These are phyloP conservation scores for Gnatocerus cornutus DNA, from an alignment of 2,888 invertebrate genomes.

Conservation along the genomic window DNA sequence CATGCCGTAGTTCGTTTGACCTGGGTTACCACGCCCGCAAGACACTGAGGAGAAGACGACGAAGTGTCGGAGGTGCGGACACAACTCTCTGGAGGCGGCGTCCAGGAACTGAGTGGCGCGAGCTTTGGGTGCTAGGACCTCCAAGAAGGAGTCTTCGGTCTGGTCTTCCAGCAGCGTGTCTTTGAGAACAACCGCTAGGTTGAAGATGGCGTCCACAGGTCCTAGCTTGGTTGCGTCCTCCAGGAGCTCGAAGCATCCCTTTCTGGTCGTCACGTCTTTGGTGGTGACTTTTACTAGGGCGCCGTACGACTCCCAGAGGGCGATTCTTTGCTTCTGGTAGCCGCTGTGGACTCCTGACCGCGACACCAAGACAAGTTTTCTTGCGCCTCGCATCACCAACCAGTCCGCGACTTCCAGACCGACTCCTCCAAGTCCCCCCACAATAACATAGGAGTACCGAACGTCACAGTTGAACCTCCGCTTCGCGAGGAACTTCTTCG, in stretches of 20 bases:
- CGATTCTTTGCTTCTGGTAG: slow-evolving; percentile 77
- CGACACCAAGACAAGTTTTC: slow-evolving; percentile 85
- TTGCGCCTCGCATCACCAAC: slow-evolving; percentile 88
- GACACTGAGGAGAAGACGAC: slow-evolving; percentile 94
- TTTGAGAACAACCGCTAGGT: slow-evolving; percentile 86
- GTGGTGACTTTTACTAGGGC: slow-evolving; percentile 73
- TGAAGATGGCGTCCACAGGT: slow-evolving; percentile 88
- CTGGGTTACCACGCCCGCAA: slow-evolving; percentile 93
- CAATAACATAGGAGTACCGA: slow-evolving; percentile 76
- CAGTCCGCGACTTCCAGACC: slow-evolving; percentile 92
- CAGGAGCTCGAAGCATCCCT: slow-evolving; percentile 81
- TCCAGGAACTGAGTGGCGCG: slow-evolving; percentile 85
- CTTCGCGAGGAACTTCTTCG: slow-evolving; percentile 43
- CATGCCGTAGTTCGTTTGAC: slow-evolving; percentile 93
- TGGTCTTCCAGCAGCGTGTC: slow-evolving; percentile 86
- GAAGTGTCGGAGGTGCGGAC: slow-evolving; percentile 79
- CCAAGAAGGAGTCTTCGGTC: slow-evolving; percentile 78
- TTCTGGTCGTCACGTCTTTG: slow-evolving; percentile 77
- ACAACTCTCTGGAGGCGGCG: slow-evolving; percentile 75
- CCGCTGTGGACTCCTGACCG: slow-evolving; percentile 82
- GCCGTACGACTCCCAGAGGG: slow-evolving; percentile 80
- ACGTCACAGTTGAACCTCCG: slow-evolving; percentile 67
- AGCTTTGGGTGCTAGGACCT: slow-evolving; percentile 84
- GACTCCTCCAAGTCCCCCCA: slow-evolving; percentile 93
- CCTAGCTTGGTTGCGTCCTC: slow-evolving; percentile 77